Percentiles rank a stretch among this genome's conserved stretches.
Evolutionary conservation across 2,888 invertebrate genomes (phyloP).

Genomic region (Apodemia mormo): DNA sequence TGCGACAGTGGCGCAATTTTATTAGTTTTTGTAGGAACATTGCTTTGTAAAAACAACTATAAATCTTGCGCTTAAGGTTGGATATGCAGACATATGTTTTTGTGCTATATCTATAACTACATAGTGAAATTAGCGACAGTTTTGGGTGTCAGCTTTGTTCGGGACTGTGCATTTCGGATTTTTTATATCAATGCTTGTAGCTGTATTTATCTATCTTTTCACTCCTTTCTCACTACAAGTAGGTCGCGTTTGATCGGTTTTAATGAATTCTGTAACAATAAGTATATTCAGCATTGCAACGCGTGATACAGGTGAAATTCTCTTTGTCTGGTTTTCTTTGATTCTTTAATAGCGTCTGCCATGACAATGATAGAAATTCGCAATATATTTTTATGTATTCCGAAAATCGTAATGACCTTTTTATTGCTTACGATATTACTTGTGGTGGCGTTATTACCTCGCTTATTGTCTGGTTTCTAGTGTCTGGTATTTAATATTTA

Average conservation of each 20-base stretch:
- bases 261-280: slow-evolving; percentile 33
- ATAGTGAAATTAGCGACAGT: no score
- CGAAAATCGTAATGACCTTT: slow-evolving; percentile 10
- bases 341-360: slow-evolving; percentile 4
- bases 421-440: slow-evolving; percentile 11
- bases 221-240: slow-evolving; percentile 4
- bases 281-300: slow-evolving; percentile 24
- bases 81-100: no score
- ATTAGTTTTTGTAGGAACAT: no score
- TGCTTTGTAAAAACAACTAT: no score
- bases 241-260: slow-evolving; percentile 11
- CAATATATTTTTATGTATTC: slow-evolving; percentile 12
- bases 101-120: no score
- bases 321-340: slow-evolving; percentile 25
- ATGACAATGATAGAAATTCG: slow-evolving; percentile 6
- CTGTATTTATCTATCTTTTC: neutral
- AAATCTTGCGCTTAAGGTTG: no score
- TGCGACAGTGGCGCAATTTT: no score
- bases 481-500: neutral
- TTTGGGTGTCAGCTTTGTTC: no score
- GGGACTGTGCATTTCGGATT: no score
- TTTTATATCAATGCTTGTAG: neutral
- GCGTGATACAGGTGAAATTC: slow-evolving; percentile 27
- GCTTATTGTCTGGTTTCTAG: neutral
- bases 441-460: neutral